These are phyloP conservation scores for Eulithis testata DNA, from an alignment of 2,888 invertebrate genomes.

Conservation along the genomic window DNA sequence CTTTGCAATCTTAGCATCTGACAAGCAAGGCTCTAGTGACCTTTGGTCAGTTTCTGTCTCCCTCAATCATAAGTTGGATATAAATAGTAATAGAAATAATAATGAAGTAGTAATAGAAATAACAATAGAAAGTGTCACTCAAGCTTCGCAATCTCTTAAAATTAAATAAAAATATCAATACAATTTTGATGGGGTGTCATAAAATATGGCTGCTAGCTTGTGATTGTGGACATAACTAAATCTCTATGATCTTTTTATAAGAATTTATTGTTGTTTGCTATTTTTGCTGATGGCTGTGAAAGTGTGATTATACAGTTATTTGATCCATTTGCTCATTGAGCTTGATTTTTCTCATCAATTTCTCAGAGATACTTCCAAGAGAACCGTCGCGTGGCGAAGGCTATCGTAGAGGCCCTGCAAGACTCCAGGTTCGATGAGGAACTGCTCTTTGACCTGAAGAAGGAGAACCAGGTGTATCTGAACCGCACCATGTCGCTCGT, in stretches of 20 bases:
- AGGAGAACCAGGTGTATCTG: slow-evolving; percentile 73
- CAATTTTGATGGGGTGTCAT: too few species aligned
- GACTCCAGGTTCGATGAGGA: slow-evolving; percentile 66
- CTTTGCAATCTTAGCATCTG: too few species aligned
- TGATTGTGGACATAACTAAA: too few species aligned
- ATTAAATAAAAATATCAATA: too few species aligned
- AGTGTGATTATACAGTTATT: too few species aligned
- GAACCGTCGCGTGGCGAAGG: slow-evolving; percentile 61
- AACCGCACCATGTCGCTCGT: slow-evolving; percentile 75
- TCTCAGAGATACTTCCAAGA: slow-evolving; percentile 59
- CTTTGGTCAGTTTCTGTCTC: background rate
- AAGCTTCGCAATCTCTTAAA: background rate
- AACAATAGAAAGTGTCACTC: background rate
- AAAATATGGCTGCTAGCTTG: too few species aligned
- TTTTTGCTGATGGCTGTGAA: too few species aligned
- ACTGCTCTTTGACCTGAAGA: slow-evolving; percentile 72
- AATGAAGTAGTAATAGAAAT: too few species aligned
- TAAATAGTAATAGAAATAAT: too few species aligned
- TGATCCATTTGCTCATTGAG: too few species aligned
- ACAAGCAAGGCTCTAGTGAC: background rate
- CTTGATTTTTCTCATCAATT: background rate
- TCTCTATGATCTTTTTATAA: too few species aligned
- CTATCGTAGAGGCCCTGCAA: slow-evolving; percentile 68
- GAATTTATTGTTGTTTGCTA: too few species aligned
- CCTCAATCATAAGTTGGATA: slow-evolving; percentile 6